Base-by-base conservation (phyloP, 2,888 invertebrate species). In the Poecilus cupreus region DNA sequence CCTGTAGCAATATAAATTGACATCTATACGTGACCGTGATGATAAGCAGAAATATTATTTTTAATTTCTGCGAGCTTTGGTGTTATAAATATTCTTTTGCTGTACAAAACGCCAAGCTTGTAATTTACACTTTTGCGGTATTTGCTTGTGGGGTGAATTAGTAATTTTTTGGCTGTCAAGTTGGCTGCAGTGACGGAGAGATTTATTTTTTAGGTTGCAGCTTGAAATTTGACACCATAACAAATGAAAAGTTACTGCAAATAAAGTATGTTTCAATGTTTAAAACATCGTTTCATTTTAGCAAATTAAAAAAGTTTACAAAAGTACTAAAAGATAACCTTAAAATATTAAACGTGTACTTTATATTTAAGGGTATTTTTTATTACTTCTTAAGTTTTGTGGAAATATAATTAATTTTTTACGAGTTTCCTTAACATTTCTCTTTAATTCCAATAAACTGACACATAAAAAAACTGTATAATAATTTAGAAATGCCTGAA, bases 71-170 rank as follows among this genome's bases (percentile, higher is more conserved):
- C 3, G 6, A 49, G 13, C 49, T n/a, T 6, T n/a, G 49, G 3
- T n/a, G 49, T n/a, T 49, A 49, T 49, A 49, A 49, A 49, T 49
- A n/a, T 49, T 49, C 49, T n/a, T 49, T 49, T n/a, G 13, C 49
- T n/a, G 49, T 0, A 49, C 10, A 49, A 49, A n/a, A n/a, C 6
- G 16, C 16, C 49, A 16, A 11, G 49, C 13, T 6, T 13, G 49
- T n/a, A 49, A 49, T 13, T 16, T 49, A n/a, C 16, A 49, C 49
- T n/a, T n/a, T n/a, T 49, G 49, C 49, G 49, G 49, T 16, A 13
- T 8, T n/a, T 8, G n/a, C 11, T 6, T 49, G 49, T 49, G 49
- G 13, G 16, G 49, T 49, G 49, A 49, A 49, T 49, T 49, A 49
- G 49, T 49, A 49, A 49, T 49, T 49, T 49, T n/a, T 49, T n/a